Evolutionary conservation across 2,113 vertebrate species (phyloP).

Genomic region (Lepisosteus oculatus): DNA sequence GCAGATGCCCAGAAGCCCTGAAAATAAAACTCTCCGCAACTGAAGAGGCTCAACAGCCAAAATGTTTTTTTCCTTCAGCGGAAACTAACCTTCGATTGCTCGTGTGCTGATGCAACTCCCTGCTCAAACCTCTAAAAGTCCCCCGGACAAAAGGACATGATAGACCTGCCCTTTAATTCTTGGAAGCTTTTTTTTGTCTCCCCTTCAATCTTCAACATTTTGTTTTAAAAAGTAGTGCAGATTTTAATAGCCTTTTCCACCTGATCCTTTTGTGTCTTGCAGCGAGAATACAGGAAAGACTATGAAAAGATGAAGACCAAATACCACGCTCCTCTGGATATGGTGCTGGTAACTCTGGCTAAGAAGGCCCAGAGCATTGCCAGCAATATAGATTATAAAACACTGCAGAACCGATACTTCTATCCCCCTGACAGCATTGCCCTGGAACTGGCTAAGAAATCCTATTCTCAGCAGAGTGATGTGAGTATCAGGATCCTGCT

Average conservation of each 20-base stretch:
- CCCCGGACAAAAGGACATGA: too few relatives aligned
- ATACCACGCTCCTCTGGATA: slow-evolving; percentile 81
- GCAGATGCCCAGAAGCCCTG: too few relatives aligned
- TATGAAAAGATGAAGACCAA: slow-evolving; percentile 85
- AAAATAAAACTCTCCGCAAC: too few relatives aligned
- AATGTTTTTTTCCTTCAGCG: too few relatives aligned
- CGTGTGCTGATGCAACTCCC: too few relatives aligned
- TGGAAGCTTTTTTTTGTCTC: background rate
- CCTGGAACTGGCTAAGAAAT: slow-evolving; percentile 78
- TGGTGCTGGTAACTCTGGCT: slow-evolving; percentile 80
- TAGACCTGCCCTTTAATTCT: too few relatives aligned
- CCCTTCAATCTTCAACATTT: background rate
- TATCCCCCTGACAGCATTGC: slow-evolving; percentile 73
- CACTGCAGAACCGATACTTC: slow-evolving; percentile 62
- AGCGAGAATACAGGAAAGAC: slow-evolving; percentile 85
- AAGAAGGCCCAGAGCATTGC: slow-evolving; percentile 82
- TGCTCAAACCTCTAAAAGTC: too few relatives aligned
- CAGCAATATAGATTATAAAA: slow-evolving; percentile 77
- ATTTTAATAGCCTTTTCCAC: background rate
- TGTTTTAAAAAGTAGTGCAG: background rate
- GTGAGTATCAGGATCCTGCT: slow-evolving; percentile 54
- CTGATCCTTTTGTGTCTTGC: slow-evolving; percentile 26
- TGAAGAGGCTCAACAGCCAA: too few relatives aligned
- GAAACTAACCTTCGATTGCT: too few relatives aligned
- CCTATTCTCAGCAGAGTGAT: slow-evolving; percentile 78